These are phyloP conservation scores for Melanotaenia parkinsoni DNA, from an alignment of 2,797 vertebrate species.

Conservation along the genomic window DNA sequence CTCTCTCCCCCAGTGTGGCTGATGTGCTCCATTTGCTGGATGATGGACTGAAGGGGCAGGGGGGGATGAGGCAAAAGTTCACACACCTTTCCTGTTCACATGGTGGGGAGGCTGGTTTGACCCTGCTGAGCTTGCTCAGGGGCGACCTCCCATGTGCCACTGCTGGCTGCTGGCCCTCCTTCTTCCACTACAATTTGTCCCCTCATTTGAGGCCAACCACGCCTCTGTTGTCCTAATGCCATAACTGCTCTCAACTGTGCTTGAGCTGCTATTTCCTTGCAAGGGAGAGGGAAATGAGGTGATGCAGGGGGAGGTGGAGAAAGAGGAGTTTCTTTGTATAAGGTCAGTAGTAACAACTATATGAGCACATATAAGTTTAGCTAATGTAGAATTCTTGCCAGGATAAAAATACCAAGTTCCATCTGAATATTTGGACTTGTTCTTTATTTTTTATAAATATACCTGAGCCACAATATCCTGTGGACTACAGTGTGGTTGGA, in stretches of 20 bases:
- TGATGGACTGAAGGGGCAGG: slow-evolving; percentile 86
- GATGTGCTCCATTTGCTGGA: slow-evolving; percentile 95
- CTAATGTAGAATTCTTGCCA: slow-evolving; percentile 15
- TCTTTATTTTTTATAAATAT: slow-evolving; percentile 11
- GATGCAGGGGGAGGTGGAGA: slow-evolving; percentile 11
- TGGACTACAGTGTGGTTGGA: slow-evolving; percentile 15
- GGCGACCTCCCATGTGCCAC: slow-evolving; percentile 71
- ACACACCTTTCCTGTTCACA: slow-evolving; percentile 96
- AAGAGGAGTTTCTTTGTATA: slow-evolving; percentile 59
- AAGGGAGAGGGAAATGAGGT: slow-evolving; percentile 40
- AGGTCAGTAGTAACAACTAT: slow-evolving; percentile 40
- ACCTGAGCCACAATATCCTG: slow-evolving; percentile 32
- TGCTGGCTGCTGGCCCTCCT: slow-evolving; percentile 56
- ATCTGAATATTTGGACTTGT: background rate
- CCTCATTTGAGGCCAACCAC: slow-evolving; percentile 69
- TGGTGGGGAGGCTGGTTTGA: slow-evolving; percentile 81
- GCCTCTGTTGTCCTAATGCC: slow-evolving; percentile 69
- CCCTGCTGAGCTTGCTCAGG: slow-evolving; percentile 78
- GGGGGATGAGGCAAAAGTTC: slow-evolving; percentile 91
- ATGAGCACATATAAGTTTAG: slow-evolving; percentile 31
- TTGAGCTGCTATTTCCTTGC: slow-evolving; percentile 62
- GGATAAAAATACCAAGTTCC: slow-evolving; percentile 22
- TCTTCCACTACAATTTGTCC: slow-evolving; percentile 71
- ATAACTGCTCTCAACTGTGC: slow-evolving; percentile 62
- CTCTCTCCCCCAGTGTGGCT: slow-evolving; percentile 73